Evolutionary conservation across 2,113 vertebrate genomes (phyloP).

Genomic region (Brachionichthys hirsutus): DNA sequence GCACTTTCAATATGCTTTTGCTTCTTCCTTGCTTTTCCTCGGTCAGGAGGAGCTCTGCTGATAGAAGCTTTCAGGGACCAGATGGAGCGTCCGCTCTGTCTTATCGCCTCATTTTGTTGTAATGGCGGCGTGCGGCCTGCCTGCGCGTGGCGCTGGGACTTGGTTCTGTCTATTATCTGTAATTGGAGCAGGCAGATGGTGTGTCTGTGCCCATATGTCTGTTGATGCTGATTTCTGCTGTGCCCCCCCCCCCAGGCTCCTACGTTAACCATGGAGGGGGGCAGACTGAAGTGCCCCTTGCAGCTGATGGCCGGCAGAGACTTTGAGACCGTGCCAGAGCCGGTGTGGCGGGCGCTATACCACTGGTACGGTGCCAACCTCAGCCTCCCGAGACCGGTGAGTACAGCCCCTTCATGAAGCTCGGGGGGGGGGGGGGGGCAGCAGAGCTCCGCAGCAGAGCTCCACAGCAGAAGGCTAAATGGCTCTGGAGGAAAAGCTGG

Average conservation of each 20-base stretch:
- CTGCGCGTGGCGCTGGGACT: conserved; percentile 4
- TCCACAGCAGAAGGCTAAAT: too few species aligned
- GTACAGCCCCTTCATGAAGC: too few species aligned
- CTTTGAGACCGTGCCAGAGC: conserved; percentile 94
- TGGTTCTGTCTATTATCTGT: conserved; percentile 36
- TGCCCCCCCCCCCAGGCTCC: conserved; percentile 80
- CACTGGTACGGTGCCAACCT: conserved; percentile 99
- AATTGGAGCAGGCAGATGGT: conserved; percentile 20
- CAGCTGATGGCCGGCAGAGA: conserved; percentile 82
- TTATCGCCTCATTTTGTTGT: conserved; percentile 29
- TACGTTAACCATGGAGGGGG: conserved; percentile 93
- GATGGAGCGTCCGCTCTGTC: conserved; percentile 28
- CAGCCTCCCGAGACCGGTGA: conserved; percentile 92
- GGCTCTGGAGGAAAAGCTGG: too few species aligned
- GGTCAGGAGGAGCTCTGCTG: neutral
- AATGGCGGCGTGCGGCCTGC: neutral
- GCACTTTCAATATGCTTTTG: too few species aligned
- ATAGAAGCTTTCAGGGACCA: conserved; percentile 30
- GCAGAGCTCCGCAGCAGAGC: too few species aligned
- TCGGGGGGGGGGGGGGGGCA: too few species aligned
- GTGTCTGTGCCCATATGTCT: conserved; percentile 10
- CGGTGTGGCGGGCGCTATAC: conserved; percentile 96
- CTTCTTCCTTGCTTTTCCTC: neutral
- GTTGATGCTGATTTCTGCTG: conserved; percentile 14
- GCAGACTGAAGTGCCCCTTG: conserved; percentile 85